Conservation (phyloP, 2,113 vertebrate genomes). For the Petromus typicus region DNA sequence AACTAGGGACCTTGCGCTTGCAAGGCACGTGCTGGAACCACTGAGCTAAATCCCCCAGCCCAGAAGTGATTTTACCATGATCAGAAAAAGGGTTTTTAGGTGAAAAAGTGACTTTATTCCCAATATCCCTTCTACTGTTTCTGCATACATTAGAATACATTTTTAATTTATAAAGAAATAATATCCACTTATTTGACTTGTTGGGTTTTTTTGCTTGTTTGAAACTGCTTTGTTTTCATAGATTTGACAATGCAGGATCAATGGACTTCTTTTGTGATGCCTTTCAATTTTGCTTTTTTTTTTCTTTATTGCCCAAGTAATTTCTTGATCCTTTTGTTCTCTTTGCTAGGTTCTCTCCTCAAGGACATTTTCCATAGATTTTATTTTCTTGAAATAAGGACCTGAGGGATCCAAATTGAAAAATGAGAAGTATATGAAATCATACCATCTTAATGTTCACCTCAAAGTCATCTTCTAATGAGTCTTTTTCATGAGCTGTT, state of each 20-base stretch:
- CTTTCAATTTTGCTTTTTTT: slow-evolving; percentile 69
- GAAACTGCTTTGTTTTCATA: slow-evolving; percentile 94
- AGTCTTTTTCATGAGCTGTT: slow-evolving; percentile 90
- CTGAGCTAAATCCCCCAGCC: too few relatives aligned
- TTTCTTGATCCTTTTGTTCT: slow-evolving; percentile 82
- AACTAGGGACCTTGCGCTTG: too few relatives aligned
- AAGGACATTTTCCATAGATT: slow-evolving; percentile 92
- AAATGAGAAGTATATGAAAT: slow-evolving; percentile 97
- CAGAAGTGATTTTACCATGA: neutral
- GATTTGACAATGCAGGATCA: slow-evolving; percentile 95
- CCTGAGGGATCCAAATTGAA: slow-evolving; percentile 97
- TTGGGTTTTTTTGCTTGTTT: slow-evolving; percentile 94
- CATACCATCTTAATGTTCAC: slow-evolving; percentile 93
- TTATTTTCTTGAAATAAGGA: slow-evolving; percentile 95
- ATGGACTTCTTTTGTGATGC: slow-evolving; percentile 75
- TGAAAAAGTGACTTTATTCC: slow-evolving; percentile 29
- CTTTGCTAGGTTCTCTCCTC: slow-evolving; percentile 93
- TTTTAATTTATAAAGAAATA: slow-evolving; percentile 41
- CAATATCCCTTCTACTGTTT: neutral
- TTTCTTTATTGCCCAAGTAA: slow-evolving; percentile 71
- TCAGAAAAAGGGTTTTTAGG: slow-evolving; percentile 16
- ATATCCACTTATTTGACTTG: slow-evolving; percentile 81
- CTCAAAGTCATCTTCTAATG: slow-evolving; percentile 93
- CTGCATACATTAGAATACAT: slow-evolving; percentile 2
- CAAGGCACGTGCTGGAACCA: too few relatives aligned